Base-by-base conservation (phyloP, 2,888 invertebrate species). In the Pseudoips prasinana region DNA sequence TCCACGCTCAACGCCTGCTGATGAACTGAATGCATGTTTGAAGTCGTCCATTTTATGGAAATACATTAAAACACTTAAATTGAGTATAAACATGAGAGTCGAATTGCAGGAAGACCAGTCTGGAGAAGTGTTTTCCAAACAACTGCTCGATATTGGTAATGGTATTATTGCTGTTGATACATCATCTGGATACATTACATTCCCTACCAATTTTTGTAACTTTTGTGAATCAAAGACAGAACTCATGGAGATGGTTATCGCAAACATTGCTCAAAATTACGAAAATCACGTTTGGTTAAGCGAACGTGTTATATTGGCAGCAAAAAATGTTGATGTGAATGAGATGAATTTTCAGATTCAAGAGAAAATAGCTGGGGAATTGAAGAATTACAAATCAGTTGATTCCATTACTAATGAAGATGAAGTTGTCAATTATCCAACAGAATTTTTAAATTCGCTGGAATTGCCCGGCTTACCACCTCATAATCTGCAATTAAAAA, bases 11-110 rank as follows among this genome's bases (percentile, higher is more conserved):
- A 52, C 45, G 27, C 39, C 26, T 34, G 64, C 64, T 19, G 64
- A 71, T 43, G 65, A 67, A 57, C 33, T 72, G 2, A 73, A 72
- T 41, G 36, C 26, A 31, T 36, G 36, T 31, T 6, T 31, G 1
- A 36, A 31, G 30, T 30, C 35, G 1, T 36, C 30, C 26, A 36
- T 6, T 36, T 27, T 34, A 10, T 34, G 28, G 25, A 27, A 22
- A 23, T 3, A 22, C 10, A 7, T 31, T 11, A 22, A 25, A 32
- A 22, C 9, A 22, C 19, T 25, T 10, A 19, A 31, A 10, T 31
- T 26, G 7, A 25, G 22, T 14, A 26, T 7, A 7, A 26, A 19
- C 20, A 31, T 25, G 25, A 10, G 25, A 20, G 31, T 23, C 7
- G 17, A 25, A 3, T 25, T 34, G 25, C 33, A 33, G 9, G 3